Evolutionary conservation across 2,888 invertebrate species (phyloP), one percentile per base, ranked within the genome.

Genomic region (Encarsia formosa): DNA sequence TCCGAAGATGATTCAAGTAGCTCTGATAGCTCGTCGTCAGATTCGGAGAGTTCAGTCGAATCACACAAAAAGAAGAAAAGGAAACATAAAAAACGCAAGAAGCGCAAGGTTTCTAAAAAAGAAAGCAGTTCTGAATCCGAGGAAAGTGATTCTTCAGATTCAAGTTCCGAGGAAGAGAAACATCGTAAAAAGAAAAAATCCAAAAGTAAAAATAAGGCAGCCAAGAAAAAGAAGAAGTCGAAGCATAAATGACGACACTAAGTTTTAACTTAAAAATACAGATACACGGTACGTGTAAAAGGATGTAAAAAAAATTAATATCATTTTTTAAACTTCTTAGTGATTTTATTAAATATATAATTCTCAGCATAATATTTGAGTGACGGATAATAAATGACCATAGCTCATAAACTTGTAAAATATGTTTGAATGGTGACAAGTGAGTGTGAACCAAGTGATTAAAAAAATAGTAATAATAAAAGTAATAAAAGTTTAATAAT

Each of bases 151-250:
- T 84, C 80, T n/a, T 79, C 84, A 1, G 74, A 75, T 44, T 78
- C 79, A 0, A 84, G 82, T 63, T 82, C 82, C 4, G 85, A 83
- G 52, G 82, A 81, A 51, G 83, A 81, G 61, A 81, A 82, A 65
- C 81, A 84, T 61, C 84, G 83, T 68, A 82, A 82, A 62, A 70
- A 72, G 5, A 86, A 84, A 69, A 84, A 84, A 67, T 82, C 81
- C 59, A 83, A 83, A 63, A 83, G 83, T 70, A 85, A 83, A 76
- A 86, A 83, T 64, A 84, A 83, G 63, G 81, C 82, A 22, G 78
- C 79, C 62, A 86, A 85, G 68, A 87, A 87, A 70, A 86, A 84
- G 75, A 87, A 86, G 71, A 87, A 86, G 72, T 79, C 82, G 2
- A 82, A 81, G 63, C 79, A 79, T 61, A 79, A 78, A 70, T 79